Conservation (phyloP, 37 sponge, comb jelly and placozoan genomes). For the Chondrilla cf. caribensis region DNA sequence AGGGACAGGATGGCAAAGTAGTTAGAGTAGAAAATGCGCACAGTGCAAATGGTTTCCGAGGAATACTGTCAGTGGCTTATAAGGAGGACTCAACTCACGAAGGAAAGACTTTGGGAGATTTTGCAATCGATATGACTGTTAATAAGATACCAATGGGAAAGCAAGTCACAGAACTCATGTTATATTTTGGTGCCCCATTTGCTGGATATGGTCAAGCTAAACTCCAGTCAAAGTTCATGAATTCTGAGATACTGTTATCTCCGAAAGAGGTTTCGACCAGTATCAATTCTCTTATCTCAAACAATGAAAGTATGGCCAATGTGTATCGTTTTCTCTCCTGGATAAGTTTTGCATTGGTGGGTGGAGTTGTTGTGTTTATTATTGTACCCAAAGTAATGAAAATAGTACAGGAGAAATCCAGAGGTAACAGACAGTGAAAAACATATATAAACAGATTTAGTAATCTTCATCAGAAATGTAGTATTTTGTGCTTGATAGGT, state of each 20-base stretch:
- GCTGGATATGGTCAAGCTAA: slow-evolving; percentile 66
- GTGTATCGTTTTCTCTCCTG: slow-evolving; percentile 38
- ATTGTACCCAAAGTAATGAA: neutral
- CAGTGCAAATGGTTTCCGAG: slow-evolving; percentile 45
- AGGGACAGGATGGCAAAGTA: slow-evolving; percentile 28
- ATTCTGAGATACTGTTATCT: slow-evolving; percentile 32
- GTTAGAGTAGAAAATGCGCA: slow-evolving; percentile 41
- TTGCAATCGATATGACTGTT: slow-evolving; percentile 36
- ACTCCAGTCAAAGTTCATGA: neutral
- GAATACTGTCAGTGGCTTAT: slow-evolving; percentile 41
- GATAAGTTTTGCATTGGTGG: slow-evolving; percentile 40
- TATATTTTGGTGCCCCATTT: slow-evolving; percentile 42
- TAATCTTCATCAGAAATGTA: too few species aligned
- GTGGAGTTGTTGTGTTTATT: slow-evolving; percentile 49
- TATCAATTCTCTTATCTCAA: slow-evolving; percentile 32
- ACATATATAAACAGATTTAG: too few species aligned
- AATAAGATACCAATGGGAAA: slow-evolving; percentile 63
- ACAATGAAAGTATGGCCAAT: slow-evolving; percentile 47
- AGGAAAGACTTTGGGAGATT: slow-evolving; percentile 48
- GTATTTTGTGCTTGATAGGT: too few species aligned
- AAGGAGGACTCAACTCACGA: slow-evolving; percentile 50
- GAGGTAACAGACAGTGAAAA: too few species aligned
- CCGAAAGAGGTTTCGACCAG: slow-evolving; percentile 45
- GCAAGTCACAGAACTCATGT: slow-evolving; percentile 47
- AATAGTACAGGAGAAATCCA: neutral